These are phyloP conservation scores for Phylloscopus collybita DNA, from an alignment of 2,797 vertebrate genomes.

Conservation along the genomic window DNA sequence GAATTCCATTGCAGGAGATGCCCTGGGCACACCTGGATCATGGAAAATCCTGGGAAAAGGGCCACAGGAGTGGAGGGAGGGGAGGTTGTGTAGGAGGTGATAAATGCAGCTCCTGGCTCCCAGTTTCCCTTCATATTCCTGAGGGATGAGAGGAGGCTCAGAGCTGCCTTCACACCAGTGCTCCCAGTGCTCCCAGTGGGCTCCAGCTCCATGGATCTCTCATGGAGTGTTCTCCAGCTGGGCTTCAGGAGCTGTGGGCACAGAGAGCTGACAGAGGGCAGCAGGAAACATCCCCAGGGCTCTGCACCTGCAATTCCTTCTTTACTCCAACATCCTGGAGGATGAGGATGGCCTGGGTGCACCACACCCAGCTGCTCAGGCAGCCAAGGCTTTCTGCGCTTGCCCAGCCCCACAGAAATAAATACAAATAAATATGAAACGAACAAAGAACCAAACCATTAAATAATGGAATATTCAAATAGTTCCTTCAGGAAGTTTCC, in stretches of 20 bases:
- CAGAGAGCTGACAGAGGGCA: background rate
- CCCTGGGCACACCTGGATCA: background rate
- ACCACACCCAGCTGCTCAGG: background rate
- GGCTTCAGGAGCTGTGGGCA: background rate
- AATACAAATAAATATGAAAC: background rate
- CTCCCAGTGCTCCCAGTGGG: slow-evolving; percentile 12
- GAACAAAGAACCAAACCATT: background rate
- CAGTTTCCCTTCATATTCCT: background rate
- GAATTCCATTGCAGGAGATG: background rate
- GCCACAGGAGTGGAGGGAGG: background rate
- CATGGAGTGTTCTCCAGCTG: background rate
- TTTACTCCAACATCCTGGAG: background rate
- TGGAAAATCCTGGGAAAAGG: background rate
- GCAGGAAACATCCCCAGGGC: background rate
- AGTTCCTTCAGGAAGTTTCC: background rate
- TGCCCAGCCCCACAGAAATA: background rate
- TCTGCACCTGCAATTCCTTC: background rate
- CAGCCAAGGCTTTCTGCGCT: background rate
- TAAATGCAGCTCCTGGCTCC: background rate
- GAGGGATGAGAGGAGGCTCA: background rate
- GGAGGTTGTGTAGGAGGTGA: background rate
- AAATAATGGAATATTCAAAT: background rate
- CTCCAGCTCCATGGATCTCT: background rate
- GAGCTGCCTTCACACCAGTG: background rate
- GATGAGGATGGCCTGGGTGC: background rate